phyloP scores from a whole-genome alignment of 2,888 invertebrate species.

The Calameuta filiformis region DNA sequence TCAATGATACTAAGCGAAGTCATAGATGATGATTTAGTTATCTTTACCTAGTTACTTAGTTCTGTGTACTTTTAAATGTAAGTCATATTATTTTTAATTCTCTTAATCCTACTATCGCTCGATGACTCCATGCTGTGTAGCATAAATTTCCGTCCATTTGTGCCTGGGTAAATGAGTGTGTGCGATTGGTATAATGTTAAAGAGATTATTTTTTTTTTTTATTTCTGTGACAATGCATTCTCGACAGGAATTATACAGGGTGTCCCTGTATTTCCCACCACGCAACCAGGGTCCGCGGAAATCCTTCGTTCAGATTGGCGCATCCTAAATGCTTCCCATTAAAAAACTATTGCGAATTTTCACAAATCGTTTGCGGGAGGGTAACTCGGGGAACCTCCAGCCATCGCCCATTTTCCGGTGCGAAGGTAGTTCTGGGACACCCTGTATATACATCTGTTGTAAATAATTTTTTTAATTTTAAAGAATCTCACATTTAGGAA shows the following conservation, averaged over 20 bases:
- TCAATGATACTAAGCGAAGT: not conserved
- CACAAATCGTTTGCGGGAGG: no score
- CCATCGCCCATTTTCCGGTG: no score
- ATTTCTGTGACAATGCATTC: not conserved
- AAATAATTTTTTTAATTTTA: not conserved
- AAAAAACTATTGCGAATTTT: no score
- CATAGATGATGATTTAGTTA: not conserved
- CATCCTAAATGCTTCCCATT: no score
- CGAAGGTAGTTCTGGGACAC: no score
- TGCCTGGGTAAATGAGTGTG: conserved; percentile 26
- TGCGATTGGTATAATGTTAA: not conserved
- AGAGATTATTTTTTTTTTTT: not conserved
- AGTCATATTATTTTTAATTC: not conserved
- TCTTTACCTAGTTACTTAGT: not conserved
- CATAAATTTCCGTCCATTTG: conserved; percentile 51
- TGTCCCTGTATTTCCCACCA: no score
- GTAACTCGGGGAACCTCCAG: no score
- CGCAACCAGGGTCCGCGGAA: no score
- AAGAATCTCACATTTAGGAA: not conserved
- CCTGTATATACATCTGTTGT: not conserved
- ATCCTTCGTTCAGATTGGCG: no score
- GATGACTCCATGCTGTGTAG: conserved; percentile 26
- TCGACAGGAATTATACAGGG: not conserved
- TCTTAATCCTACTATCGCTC: conserved; percentile 18
- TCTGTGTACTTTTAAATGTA: not conserved